These are phyloP conservation scores for Podiceps cristatus DNA, from an alignment of 2,113 vertebrate genomes.

Conservation along the genomic window DNA sequence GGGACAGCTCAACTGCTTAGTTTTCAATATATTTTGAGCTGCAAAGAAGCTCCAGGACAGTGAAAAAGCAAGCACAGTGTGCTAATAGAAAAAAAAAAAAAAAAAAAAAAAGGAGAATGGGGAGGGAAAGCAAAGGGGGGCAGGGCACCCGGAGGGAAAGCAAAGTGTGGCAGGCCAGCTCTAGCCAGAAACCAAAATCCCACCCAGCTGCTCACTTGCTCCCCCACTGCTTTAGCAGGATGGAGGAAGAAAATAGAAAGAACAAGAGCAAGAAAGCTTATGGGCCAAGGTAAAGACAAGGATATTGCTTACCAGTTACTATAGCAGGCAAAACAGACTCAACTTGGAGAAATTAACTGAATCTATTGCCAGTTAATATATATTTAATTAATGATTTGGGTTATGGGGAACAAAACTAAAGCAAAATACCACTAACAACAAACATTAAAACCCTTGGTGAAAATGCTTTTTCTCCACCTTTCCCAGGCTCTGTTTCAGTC, in stretches of 20 bases:
- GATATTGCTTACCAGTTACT: neutral
- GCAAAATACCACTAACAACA: neutral
- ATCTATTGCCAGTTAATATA: neutral
- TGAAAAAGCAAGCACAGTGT: neutral
- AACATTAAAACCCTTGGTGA: neutral
- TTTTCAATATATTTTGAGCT: neutral
- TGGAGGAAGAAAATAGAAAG: neutral
- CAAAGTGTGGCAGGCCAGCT: neutral
- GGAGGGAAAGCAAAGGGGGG: neutral
- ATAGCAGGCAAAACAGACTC: neutral
- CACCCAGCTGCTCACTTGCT: neutral
- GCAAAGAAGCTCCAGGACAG: neutral
- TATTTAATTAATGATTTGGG: neutral
- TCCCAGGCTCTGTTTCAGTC: neutral
- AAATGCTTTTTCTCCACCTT: neutral
- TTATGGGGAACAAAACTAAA: neutral
- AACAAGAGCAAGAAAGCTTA: neutral
- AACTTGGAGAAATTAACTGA: neutral
- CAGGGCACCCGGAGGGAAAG: rapidly evolving
- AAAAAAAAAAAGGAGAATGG: too few species aligned
- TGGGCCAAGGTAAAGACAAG: neutral
- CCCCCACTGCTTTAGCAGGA: neutral
- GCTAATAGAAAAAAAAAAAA: neutral
- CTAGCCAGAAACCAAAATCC: neutral
- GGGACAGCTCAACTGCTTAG: neutral